Base-by-base conservation (phyloP, 2,888 invertebrate species). In the Ethmia dodecea region DNA sequence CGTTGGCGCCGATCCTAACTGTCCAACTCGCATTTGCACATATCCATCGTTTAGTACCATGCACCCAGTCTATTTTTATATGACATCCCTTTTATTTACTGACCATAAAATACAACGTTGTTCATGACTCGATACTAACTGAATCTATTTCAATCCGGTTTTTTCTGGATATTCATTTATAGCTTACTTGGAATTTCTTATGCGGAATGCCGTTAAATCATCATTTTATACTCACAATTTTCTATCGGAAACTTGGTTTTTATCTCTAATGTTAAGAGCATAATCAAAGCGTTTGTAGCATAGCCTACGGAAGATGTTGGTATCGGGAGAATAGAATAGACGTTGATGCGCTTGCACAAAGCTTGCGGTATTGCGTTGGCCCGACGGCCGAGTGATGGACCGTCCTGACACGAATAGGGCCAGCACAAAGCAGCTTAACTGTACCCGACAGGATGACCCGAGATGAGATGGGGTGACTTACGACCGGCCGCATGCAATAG, bases 1-100 rank as follows among this genome's bases (percentile, higher is more conserved):
- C 63, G 52, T 43, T 65, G 86, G 84, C 84, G 86, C 86, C 86
- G 59, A 42, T 47, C 52, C 69, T 84, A 84, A 86, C 86, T 86
- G 84, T 86, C 67, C 69, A 60, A 55, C 64, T 15, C 9, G 6
- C 16, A 32, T 32, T 32, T 32, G 26, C 32, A 32, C 32, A 26
- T 16, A 5, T 26, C 32, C 26, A 32, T 16, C 26, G 16, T 31
- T 13, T 26, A 32, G 15, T 16, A 13, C n/a, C 24, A 11, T 32
- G 25, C 16, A 32, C 25, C 15, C 6, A 26, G 32, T 13, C 32
- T 32, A 32, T 32, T 32, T 32, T 32, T 26, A 32, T 18, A 24
- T 20, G 5, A 13, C 31, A 4, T 20, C 9, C 24, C n/a, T n/a
- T n/a, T n/a, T n/a, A n/a, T n/a, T n/a, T n/a, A n/a, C n/a, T 26